Evolutionary conservation across 2,888 invertebrate species (phyloP), one percentile per base, ranked within the genome.

Genomic region (Allygus modestus): DNA sequence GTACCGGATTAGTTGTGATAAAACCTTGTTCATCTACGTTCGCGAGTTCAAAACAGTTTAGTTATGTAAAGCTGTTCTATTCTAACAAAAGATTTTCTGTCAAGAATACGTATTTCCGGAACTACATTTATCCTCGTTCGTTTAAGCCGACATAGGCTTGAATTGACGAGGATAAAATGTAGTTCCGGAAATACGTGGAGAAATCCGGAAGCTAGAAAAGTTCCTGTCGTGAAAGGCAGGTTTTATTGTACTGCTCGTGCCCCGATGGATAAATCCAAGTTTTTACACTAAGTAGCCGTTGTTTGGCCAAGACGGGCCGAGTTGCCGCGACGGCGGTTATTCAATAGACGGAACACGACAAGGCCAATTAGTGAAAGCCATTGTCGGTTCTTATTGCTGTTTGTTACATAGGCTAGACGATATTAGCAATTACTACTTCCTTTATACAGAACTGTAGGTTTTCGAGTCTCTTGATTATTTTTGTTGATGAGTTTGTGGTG

Each of bases 301-400:
- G 65, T 65, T 65, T 54, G 54, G 20, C 54, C 20, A 15, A 9
- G 23, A 0, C 65, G 5, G 54, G 23, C 20, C 31, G 65, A 15
- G 41, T 71, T 41, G 41, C 15, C 69, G n/a, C 69, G 11, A 12
- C 33, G 7, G 69, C 23, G 41, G 71, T 71, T 71, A 71, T 71
- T 11, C 71, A 71, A 71, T 9, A 71, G 41, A 33, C 71, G 71
- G 71, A 71, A 71, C 71, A 37, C 71, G 37, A n/a, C 71, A 71
- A 71, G 71, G 71, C 71, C 71, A 71, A 71, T 71, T 71, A 71
- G 71, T 71, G 71, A 37, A 37, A 71, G 71, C 71, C n/a, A 71
- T 71, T 37, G 71, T 71, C 71, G 41, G 20, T 37, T 65, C 65
- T 65, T 65, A 65, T 65, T 65, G 65, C 20, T 28, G n/a, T 65